phyloP scores from a whole-genome alignment of 2,888 invertebrate species.

The Rhopalosiphum nymphaeae region DNA sequence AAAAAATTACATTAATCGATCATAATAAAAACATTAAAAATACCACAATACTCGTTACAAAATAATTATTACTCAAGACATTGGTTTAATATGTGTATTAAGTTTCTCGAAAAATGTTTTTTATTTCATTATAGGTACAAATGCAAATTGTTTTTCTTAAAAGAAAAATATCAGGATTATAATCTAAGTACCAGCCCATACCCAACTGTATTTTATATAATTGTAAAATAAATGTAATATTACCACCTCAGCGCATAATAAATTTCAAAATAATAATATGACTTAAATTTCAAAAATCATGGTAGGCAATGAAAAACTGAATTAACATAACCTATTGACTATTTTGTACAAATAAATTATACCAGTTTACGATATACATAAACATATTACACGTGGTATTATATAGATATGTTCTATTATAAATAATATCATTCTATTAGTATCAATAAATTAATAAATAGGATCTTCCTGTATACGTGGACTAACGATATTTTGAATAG shows the following conservation, averaged over 20 bases:
- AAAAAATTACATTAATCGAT: background rate
- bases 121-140: background rate
- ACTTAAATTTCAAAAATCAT: background rate
- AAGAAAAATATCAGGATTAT: background rate
- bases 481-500: conserved; percentile 43
- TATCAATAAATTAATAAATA: conserved; percentile 33
- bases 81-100: background rate
- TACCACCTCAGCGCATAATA: background rate
- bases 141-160: background rate
- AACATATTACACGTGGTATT: background rate
- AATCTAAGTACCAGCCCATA: background rate
- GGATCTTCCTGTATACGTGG: conserved; percentile 36
- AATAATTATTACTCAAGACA: background rate
- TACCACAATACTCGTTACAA: conserved; percentile 12
- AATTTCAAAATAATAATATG: background rate
- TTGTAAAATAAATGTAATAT: background rate
- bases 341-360: background rate
- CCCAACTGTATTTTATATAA: background rate
- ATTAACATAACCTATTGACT: background rate
- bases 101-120: background rate
- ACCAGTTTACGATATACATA: background rate
- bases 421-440: conserved; percentile 8
- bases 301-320: background rate
- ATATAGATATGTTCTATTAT: background rate
- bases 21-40: conserved; percentile 31